phyloP scores from a whole-genome alignment of 1,140 invertebrate species.

The Harlomillsia oculata region DNA sequence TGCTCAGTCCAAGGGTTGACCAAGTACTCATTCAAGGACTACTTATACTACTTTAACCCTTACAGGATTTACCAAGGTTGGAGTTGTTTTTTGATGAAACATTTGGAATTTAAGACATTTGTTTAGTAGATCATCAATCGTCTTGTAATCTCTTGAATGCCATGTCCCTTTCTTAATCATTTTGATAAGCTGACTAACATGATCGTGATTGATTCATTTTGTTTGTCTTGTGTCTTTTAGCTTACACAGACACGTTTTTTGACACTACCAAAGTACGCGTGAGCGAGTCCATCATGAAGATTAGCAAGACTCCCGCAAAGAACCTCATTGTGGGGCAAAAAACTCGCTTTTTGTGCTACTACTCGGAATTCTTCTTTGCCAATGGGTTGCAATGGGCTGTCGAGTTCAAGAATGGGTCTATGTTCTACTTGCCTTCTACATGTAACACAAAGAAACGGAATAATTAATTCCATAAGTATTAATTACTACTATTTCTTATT shows the following conservation, averaged over 20 bases:
- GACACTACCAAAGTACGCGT: slow-evolving; percentile 14
- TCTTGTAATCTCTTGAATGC: no score
- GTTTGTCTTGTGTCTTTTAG: background rate
- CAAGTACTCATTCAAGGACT: slow-evolving; percentile 1
- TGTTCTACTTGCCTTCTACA: background rate
- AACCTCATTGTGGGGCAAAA: slow-evolving; percentile 17
- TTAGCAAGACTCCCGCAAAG: slow-evolving; percentile 19
- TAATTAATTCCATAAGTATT: no score
- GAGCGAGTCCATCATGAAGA: slow-evolving; percentile 24
- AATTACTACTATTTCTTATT: no score
- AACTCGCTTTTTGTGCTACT: slow-evolving; percentile 18
- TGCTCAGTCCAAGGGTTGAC: slow-evolving; percentile 19
- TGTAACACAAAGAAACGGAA: background rate
- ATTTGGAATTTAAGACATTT: background rate
- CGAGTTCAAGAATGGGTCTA: slow-evolving; percentile 17
- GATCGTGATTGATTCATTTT: no score
- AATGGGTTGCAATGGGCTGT: slow-evolving; percentile 20
- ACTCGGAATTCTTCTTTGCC: slow-evolving; percentile 16
- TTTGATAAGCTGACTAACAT: no score
- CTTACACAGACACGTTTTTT: slow-evolving; percentile 20
- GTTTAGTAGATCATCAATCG: no score
- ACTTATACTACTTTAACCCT: slow-evolving; percentile 22
- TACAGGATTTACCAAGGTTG: slow-evolving; percentile 23
- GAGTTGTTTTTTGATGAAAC: background rate
- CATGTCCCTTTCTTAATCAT: no score